A percentile compares a stretch with the other conserved stretches of the same genome.
phyloP scores from a whole-genome alignment of 2,888 invertebrate genomes.

The Trichopria drosophilae region DNA sequence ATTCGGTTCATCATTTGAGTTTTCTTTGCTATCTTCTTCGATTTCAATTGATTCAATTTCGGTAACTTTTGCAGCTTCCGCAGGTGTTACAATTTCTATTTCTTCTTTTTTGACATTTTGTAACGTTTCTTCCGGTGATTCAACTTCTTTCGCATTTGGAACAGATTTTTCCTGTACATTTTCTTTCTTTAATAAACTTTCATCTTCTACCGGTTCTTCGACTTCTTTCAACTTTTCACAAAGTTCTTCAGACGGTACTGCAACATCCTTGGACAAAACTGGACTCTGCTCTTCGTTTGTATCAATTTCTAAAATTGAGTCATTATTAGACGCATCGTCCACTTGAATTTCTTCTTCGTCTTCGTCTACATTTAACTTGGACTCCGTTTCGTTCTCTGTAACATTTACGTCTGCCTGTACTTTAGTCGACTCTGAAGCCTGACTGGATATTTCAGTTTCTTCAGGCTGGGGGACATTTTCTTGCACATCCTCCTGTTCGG shows the following conservation, averaged over 20 bases:
- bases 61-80: background rate
- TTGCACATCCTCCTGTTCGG: background rate
- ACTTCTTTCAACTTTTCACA: too few relatives aligned
- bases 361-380: conserved; percentile 7
- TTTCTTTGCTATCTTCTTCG: background rate
- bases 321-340: background rate
- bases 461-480: background rate
- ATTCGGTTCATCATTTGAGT: background rate
- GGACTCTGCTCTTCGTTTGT: too few relatives aligned
- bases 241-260: too few relatives aligned
- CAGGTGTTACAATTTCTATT: background rate
- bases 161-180: background rate
- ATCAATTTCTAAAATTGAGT: conserved; percentile 6
- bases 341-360: background rate
- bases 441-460: background rate
- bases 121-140: conserved; percentile 1
- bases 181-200: conserved; percentile 5
- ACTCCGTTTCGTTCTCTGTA: background rate
- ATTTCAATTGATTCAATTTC: background rate
- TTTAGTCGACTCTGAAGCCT: background rate
- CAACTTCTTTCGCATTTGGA: background rate
- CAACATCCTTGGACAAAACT: too few relatives aligned
- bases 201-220: background rate
- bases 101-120: background rate
- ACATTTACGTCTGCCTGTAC: too few relatives aligned